Evolutionary conservation across 2,888 invertebrate species (phyloP), one percentile per base, ranked within the genome.

Genomic region (Dendrolimus pini): DNA sequence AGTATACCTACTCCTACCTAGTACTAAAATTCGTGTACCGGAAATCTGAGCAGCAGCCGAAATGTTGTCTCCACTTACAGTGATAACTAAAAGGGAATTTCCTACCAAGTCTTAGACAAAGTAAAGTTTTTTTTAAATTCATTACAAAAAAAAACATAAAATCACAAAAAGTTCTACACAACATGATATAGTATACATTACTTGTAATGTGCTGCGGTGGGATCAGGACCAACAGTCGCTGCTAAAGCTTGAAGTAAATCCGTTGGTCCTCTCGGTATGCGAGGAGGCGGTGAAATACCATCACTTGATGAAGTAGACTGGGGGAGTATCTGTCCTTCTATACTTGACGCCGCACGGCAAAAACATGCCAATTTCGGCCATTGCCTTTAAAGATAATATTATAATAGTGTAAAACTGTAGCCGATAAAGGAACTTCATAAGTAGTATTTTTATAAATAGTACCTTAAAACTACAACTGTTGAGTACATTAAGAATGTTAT

Each of bases 181-280:
- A 30, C 30, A 30, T 30, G 30, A 30, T 30, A 30, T 30, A 30
- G 30, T 30, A 18, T 30, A 6, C 30, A 18, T 74, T 80, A 91
- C 91, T 96, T 96, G 79, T 96, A 98, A 78, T 96, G 96, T 3
- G 96, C 92, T n/a, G 96, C 96, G 0, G 96, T 97, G 6, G 93
- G 93, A 82, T 98, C 98, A 54, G 93, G 85, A n/a, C 93, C 92
- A 7, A 96, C 93, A 0, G 97, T 97, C 61, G 93, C 92, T 54
- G 96, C 94, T 61, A 98, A 82, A 2, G 96, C 96, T 83, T 93
- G 92, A 56, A 98, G 81, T 61, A 98, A 93, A 76, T 97, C 97
- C 1, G 97, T 97, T 0, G 97, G 93, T 0, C 94, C 92, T 68
- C 98, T 92, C 53, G 92, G 93, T 72, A 96, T 96, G 55, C 94